Evolutionary conservation across 1,140 invertebrate genomes (phyloP), one percentile per base, ranked within the genome.

Genomic region (Aphis craccivora): DNA sequence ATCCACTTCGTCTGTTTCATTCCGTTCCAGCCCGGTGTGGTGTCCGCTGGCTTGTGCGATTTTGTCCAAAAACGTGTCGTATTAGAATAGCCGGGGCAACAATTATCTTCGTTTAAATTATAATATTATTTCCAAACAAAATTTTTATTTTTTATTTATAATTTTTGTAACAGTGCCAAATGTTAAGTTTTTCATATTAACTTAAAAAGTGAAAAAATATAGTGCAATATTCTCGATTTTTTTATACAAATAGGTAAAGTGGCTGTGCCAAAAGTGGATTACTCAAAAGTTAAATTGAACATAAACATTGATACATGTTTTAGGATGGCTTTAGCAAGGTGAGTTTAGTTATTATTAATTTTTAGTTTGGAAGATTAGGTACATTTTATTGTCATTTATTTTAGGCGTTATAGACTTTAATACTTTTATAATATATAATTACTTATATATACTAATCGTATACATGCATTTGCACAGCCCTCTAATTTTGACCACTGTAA

Each of bases 241-340:
- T 51, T 83, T 55, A 20, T 51, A 35, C 1, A 51, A 83, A n/a
- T 93, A 55, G 25, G 37, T 93, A 93, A 93, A 93, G 91, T 93
- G 91, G 91, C 91, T 93, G 91, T 86, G 67, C 91, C 81, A 93
- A 93, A 93, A 93, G 91, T 93, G 91, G 91, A 93, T 93, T 93
- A 93, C 91, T 93, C 91, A 86, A 93, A 93, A 93, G 91, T 93
- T 40, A 93, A 93, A 93, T 93, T 93, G 23, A 93, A 93, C 81
- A 93, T 93, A 93, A 93, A 93, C 91, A 93, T 93, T 45, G 91
- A 93, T 93, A 93, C 91, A 93, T 93, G 91, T 93, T 93, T 93
- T 93, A 93, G 91, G 48, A 93, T 93, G 91, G 91, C 91, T 83
- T 86, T 93, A 93, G 91, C 91, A 81, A 93, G 91, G 91, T 93